These are phyloP conservation scores for Sminthopsis crassicaudata DNA, from an alignment of 2,113 vertebrate genomes.

Conservation along the genomic window DNA sequence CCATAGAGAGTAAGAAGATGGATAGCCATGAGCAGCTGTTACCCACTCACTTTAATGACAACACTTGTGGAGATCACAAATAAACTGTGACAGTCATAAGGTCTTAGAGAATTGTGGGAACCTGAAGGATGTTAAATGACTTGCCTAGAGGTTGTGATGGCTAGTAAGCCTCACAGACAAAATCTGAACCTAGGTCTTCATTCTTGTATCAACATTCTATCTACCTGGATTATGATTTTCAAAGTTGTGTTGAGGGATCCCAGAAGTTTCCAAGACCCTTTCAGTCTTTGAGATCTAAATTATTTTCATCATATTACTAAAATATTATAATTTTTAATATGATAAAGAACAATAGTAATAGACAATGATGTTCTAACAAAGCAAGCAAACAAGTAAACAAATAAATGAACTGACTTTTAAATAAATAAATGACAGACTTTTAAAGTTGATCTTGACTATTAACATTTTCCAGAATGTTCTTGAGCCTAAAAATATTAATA, in stretches of 20 bases:
- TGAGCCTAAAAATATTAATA: neutral
- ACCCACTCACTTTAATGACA: neutral
- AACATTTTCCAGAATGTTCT: neutral
- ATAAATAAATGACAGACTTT: neutral
- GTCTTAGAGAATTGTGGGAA: neutral
- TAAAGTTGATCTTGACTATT: neutral
- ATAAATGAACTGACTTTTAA: neutral
- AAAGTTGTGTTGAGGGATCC: neutral
- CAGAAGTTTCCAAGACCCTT: neutral
- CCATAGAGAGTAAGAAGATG: neutral
- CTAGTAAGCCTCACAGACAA: neutral
- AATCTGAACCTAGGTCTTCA: neutral
- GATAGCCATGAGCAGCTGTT: neutral
- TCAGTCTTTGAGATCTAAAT: neutral
- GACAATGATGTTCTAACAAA: neutral
- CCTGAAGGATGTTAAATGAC: neutral
- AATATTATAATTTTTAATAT: neutral
- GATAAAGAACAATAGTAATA: neutral
- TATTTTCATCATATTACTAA: neutral
- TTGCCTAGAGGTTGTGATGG: neutral
- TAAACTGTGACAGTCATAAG: neutral
- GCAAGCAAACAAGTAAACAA: too few relatives aligned
- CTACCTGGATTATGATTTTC: neutral
- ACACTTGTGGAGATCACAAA: neutral
- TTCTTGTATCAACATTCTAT: neutral